phyloP scores from a whole-genome alignment of 2,888 invertebrate species.

The Elysia crispata region DNA sequence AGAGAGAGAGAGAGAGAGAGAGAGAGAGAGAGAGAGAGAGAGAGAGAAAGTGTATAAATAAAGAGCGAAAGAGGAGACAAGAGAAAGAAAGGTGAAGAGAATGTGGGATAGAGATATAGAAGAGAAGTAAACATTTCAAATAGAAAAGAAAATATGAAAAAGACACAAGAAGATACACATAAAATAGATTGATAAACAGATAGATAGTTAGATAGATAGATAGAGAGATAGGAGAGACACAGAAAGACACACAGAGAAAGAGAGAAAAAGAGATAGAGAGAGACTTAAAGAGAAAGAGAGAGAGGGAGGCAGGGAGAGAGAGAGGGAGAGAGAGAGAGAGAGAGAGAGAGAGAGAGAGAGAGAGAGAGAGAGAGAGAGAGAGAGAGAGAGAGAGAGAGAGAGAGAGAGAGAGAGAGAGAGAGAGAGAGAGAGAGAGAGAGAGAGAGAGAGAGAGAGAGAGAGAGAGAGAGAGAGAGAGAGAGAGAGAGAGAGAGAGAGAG shows the following conservation, averaged over 20 bases:
- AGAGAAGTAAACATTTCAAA: not conserved
- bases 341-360: not conserved
- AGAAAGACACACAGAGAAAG: no score
- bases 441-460: conserved; percentile 3
- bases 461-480: conserved; percentile 15
- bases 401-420: no score
- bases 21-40: conserved; percentile 21
- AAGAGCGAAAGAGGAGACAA: not conserved
- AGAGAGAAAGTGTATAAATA: conserved; percentile 10
- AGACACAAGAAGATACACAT: no score
- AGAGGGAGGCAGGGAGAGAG: no score
- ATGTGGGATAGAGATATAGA: conserved; percentile 12
- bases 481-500: not conserved
- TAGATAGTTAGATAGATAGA: no score
- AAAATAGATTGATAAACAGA: no score
- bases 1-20: conserved; percentile 14
- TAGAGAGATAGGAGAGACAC: no score
- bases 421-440: no score
- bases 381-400: no score
- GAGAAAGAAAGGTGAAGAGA: conserved; percentile 23
- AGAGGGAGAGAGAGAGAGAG: not conserved
- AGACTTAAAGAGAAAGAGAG: no score
- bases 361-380: no score
- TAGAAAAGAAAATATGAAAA: not conserved
- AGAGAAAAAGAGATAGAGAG: no score